Conservation (phyloP, 2,888 invertebrate genomes). For the Fragum whitleyi region DNA sequence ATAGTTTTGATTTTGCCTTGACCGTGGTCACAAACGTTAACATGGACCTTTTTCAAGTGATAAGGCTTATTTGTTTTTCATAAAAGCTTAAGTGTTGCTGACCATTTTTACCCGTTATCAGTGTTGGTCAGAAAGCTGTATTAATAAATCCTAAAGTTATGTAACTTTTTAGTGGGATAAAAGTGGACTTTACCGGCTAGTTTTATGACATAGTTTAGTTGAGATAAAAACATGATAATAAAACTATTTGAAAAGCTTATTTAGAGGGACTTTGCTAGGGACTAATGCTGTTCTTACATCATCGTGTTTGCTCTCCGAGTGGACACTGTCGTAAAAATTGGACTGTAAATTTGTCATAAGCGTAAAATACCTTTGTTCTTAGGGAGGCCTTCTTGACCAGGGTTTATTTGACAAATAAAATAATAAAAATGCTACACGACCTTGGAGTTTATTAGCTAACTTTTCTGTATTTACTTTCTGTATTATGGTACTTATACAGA, state of each 20-base stretch:
- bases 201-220: slow-evolving; percentile 65
- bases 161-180: slow-evolving; percentile 54
- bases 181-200: slow-evolving; percentile 55
- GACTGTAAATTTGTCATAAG: slow-evolving; percentile 43
- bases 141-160: slow-evolving; percentile 61
- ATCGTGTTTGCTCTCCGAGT: slow-evolving; percentile 40
- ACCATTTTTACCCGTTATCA: slow-evolving; percentile 47
- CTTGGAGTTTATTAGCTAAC: slow-evolving; percentile 20
- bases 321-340: slow-evolving; percentile 35
- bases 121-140: slow-evolving; percentile 52
- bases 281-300: slow-evolving; percentile 35
- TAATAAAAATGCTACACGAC: slow-evolving; percentile 30
- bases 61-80: not conserved
- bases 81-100: slow-evolving; percentile 12
- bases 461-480: not conserved
- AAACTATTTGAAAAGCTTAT: slow-evolving; percentile 62
- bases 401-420: slow-evolving; percentile 36
- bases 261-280: slow-evolving; percentile 32
- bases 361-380: slow-evolving; percentile 47
- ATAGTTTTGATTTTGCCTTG: too few relatives aligned
- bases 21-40: too few relatives aligned
- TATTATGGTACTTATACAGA: not conserved
- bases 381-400: not conserved
- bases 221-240: slow-evolving; percentile 61
- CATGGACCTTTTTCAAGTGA: not conserved